Conservation (phyloP, 1,140 invertebrate genomes). For the Drosophila mayri region DNA sequence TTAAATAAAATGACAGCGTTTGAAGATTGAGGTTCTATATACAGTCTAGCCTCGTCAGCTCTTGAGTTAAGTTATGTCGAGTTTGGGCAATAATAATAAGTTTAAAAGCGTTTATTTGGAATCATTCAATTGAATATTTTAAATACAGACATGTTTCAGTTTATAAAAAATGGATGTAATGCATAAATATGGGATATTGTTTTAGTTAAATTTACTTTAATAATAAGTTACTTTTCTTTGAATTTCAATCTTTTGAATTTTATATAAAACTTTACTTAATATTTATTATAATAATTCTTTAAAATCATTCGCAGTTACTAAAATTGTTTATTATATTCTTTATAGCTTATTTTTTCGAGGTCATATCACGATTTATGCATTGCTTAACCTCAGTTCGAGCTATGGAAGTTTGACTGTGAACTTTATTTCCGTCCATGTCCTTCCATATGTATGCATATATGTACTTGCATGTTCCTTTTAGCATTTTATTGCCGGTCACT, state of each 20-base stretch:
- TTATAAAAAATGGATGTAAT: too few species aligned
- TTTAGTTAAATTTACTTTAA: not conserved
- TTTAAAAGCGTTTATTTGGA: too few species aligned
- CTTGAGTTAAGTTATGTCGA: not conserved
- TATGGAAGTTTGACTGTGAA: conserved; percentile 10
- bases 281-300: not conserved
- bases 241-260: not conserved
- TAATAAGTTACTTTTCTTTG: too few species aligned
- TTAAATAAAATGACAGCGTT: not conserved
- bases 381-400: not conserved
- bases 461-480: conserved; percentile 40
- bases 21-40: conserved; percentile 10
- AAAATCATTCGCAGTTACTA: not conserved
- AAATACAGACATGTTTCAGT: too few species aligned
- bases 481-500: conserved; percentile 53
- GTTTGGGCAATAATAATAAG: too few species aligned
- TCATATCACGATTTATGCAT: not conserved
- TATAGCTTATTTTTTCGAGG: not conserved
- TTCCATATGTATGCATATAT: conserved; percentile 13
- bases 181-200: not conserved
- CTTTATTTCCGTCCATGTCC: conserved; percentile 21
- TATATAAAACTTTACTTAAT: not conserved
- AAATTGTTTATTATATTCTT: not conserved
- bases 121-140: too few species aligned
- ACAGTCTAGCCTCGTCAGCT: conserved; percentile 5